These are phyloP conservation scores for Peromyscus attwateri DNA, from an alignment of 2,797 vertebrate genomes.

Conservation along the genomic window DNA sequence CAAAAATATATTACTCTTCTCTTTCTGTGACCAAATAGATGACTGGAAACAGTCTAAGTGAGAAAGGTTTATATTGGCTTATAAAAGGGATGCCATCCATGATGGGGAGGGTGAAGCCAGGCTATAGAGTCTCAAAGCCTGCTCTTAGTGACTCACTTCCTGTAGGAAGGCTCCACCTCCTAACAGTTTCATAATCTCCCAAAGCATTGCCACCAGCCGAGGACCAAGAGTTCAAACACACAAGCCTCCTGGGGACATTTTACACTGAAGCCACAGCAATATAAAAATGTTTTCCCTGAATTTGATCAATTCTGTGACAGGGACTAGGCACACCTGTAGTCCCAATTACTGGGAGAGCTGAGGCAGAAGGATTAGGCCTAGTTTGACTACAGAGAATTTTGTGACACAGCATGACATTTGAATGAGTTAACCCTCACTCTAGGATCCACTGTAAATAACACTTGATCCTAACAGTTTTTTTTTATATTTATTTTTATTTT, in stretches of 20 bases:
- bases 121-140: background rate
- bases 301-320: background rate
- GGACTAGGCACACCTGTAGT: background rate
- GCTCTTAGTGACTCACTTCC: background rate
- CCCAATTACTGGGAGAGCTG: background rate
- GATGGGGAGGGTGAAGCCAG: background rate
- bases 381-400: too few relatives aligned
- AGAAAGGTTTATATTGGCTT: background rate
- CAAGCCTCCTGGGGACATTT: background rate
- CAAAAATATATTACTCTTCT: background rate
- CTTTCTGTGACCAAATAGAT: background rate
- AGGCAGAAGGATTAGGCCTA: background rate
- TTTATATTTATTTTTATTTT: background rate
- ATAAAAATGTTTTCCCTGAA: background rate
- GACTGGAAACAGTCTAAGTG: background rate
- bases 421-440: background rate
- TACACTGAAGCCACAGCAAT: background rate
- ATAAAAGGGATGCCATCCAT: background rate
- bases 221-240: background rate
- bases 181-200: background rate
- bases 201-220: background rate
- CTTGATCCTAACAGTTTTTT: background rate
- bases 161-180: background rate
- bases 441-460: background rate
- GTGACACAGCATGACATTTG: too few relatives aligned